Conservation (phyloP, 2,797 vertebrate genomes). For the Aeoliscus strigatus region DNA sequence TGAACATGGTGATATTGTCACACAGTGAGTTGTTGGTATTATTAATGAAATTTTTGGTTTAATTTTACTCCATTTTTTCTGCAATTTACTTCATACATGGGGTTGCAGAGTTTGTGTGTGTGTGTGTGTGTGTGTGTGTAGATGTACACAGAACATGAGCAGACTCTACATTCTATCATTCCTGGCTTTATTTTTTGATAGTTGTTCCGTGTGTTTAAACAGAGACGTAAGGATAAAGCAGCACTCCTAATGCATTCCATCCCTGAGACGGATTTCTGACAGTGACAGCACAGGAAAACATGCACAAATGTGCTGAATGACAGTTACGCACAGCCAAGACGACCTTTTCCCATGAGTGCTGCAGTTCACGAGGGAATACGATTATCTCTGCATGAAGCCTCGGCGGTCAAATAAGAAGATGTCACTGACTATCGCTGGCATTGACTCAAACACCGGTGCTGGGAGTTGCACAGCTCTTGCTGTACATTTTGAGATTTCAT, state of each 20-base stretch:
- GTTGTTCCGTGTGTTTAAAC: constrained; percentile 4
- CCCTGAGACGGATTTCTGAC: not conserved
- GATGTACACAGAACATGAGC: no score
- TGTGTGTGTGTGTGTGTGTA: no score
- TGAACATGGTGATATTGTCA: no score
- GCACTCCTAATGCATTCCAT: not conserved
- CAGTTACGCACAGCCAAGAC: constrained; percentile 26
- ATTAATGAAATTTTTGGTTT: no score
- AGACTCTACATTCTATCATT: no score
- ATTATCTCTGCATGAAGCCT: constrained; percentile 46
- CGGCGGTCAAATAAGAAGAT: constrained; percentile 57
- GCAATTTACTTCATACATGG: no score
- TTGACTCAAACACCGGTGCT: constrained; percentile 58
- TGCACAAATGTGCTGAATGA: constrained; percentile 36
- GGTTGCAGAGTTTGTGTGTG: no score
- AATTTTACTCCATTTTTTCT: no score
- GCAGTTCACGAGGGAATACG: constrained; percentile 35
- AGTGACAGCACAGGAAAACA: constrained; percentile 28
- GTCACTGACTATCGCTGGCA: constrained; percentile 47
- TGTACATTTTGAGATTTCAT: constrained; percentile 62
- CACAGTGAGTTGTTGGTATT: no score
- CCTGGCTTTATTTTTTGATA: no score
- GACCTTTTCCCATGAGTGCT: constrained; percentile 48
- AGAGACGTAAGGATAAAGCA: constrained; percentile 6
- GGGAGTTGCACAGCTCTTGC: constrained; percentile 61